phyloP scores from a whole-genome alignment of 2,888 invertebrate genomes.

The Synergus itoensis region DNA sequence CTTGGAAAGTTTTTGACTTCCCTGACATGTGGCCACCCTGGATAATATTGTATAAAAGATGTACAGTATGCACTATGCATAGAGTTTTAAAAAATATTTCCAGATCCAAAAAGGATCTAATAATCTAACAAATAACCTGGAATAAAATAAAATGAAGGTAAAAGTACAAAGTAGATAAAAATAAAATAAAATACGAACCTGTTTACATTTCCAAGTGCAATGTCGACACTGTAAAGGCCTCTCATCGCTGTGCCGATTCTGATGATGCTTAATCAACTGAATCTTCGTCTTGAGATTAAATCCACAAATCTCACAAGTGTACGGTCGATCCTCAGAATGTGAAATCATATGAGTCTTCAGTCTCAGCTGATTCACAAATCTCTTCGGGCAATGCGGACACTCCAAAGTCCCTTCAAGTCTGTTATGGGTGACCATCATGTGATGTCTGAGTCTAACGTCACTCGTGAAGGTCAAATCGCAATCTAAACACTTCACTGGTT shows the following conservation, averaged over 20 bases:
- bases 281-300: constrained; percentile 76
- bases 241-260: constrained; percentile 75
- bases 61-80: too few species aligned
- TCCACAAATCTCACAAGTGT: constrained; percentile 73
- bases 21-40: too few species aligned
- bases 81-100: too few species aligned
- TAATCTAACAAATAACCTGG: too few species aligned
- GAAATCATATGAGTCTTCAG: constrained; percentile 76
- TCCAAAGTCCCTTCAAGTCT: constrained; percentile 72
- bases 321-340: constrained; percentile 75
- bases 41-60: too few species aligned
- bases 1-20: too few species aligned
- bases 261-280: constrained; percentile 75
- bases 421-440: constrained; percentile 75
- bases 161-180: too few species aligned
- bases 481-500: constrained; percentile 74
- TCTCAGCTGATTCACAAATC: constrained; percentile 74
- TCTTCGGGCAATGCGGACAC: constrained; percentile 74
- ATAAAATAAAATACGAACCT: constrained; percentile 49
- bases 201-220: constrained; percentile 75
- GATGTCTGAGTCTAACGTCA: constrained; percentile 73
- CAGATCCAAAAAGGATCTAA: too few species aligned
- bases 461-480: constrained; percentile 73
- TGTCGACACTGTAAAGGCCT: constrained; percentile 73
- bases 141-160: too few species aligned